Percentiles rank a stretch among this genome's conserved stretches.
These are phyloP conservation scores for Sebastes kiyomatsui DNA, from an alignment of 2,797 vertebrate species.

Conservation along the genomic window DNA sequence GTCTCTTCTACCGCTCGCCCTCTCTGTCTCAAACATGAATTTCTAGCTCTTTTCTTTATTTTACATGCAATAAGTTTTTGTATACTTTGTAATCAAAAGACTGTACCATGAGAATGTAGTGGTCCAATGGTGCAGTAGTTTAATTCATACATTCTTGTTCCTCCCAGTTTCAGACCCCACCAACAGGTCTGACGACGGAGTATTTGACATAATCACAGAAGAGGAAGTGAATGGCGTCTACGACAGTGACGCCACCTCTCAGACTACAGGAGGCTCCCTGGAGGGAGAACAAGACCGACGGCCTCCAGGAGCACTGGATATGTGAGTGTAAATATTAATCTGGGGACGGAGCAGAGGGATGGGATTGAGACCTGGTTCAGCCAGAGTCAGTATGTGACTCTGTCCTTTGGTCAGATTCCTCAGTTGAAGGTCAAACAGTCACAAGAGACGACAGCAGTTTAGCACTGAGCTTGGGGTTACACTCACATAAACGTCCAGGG, in stretches of 20 bases:
- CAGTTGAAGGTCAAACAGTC: background rate
- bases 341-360: background rate
- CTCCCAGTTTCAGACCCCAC: slow-evolving; percentile 76
- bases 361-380: background rate
- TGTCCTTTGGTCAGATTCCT: background rate
- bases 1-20: no score
- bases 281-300: slow-evolving; percentile 83
- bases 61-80: background rate
- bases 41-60: background rate
- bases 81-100: background rate
- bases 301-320: slow-evolving; percentile 73
- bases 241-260: slow-evolving; percentile 84
- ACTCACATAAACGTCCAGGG: background rate
- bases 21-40: background rate
- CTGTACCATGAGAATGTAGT: background rate
- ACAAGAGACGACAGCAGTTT: background rate
- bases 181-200: slow-evolving; percentile 85
- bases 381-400: background rate
- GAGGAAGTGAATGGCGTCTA: slow-evolving; percentile 93
- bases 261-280: slow-evolving; percentile 74
- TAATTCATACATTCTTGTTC: background rate
- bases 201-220: slow-evolving; percentile 95
- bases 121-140: background rate
- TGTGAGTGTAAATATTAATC: slow-evolving; percentile 80
- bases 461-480: background rate